phyloP scores from a whole-genome alignment of 2,888 invertebrate genomes.

The Sicus ferrugineus region DNA sequence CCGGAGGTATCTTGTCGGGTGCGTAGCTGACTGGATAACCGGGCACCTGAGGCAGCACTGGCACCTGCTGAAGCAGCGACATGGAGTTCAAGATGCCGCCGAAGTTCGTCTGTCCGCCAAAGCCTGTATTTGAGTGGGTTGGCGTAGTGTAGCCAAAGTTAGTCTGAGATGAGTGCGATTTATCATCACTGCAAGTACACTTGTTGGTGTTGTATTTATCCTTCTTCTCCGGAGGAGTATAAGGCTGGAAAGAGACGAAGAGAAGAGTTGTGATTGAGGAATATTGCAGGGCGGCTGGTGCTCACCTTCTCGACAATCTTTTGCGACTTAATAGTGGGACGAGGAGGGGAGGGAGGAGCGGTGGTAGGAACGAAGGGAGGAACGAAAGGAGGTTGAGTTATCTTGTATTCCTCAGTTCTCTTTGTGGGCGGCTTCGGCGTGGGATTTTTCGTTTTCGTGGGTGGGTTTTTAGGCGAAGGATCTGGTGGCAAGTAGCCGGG shows the following conservation, averaged over 20 bases:
- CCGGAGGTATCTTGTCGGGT: slow-evolving; percentile 66
- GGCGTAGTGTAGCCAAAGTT: neutral
- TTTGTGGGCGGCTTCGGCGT: slow-evolving; percentile 35
- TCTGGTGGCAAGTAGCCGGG: slow-evolving; percentile 44
- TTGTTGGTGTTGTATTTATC: slow-evolving; percentile 45
- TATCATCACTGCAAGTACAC: slow-evolving; percentile 11
- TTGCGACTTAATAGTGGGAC: slow-evolving; percentile 14
- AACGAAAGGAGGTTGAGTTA: slow-evolving; percentile 55
- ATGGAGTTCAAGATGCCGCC: slow-evolving; percentile 59
- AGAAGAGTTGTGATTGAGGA: slow-evolving; percentile 41
- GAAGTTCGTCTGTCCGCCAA: slow-evolving; percentile 51
- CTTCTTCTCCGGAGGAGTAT: slow-evolving; percentile 43
- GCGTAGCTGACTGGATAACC: slow-evolving; percentile 60
- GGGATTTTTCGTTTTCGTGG: neutral
- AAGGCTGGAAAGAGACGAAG: slow-evolving; percentile 37
- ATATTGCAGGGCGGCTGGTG: slow-evolving; percentile 20
- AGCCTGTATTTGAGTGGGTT: slow-evolving; percentile 49
- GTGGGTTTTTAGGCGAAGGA: slow-evolving; percentile 53
- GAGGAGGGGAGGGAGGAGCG: too few species aligned
- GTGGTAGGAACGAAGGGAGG: slow-evolving; percentile 57
- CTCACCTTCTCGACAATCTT: slow-evolving; percentile 32
- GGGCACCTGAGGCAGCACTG: slow-evolving; percentile 59
- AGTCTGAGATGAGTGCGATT: slow-evolving; percentile 1
- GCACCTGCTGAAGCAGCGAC: slow-evolving; percentile 59
- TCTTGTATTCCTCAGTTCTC: slow-evolving; percentile 36